Conservation (phyloP, 2,888 invertebrate species). For the Noctua janthe region DNA sequence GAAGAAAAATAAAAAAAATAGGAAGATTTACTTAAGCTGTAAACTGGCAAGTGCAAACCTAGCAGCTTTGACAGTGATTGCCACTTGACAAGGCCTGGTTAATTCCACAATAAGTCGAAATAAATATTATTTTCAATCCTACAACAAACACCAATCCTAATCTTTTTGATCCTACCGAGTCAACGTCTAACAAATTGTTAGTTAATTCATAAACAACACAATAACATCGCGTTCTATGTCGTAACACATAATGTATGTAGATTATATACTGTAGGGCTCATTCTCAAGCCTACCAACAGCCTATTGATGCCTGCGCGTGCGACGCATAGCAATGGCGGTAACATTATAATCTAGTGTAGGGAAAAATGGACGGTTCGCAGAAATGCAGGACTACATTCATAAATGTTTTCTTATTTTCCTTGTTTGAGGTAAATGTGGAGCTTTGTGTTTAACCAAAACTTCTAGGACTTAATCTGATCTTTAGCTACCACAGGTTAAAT, state of each 20-base stretch:
- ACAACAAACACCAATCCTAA: background rate
- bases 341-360: constrained; percentile 56
- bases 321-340: constrained; percentile 42
- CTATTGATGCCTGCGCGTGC: constrained; percentile 55
- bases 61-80: background rate
- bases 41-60: no score
- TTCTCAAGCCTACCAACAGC: constrained; percentile 50
- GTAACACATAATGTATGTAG: constrained; percentile 46
- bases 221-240: constrained; percentile 35
- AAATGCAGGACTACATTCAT: constrained; percentile 48
- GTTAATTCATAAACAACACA: constrained; percentile 38
- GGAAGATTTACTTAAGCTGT: no score
- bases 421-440: constrained; percentile 10
- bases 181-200: constrained; percentile 26
- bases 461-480: background rate
- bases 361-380: constrained; percentile 58
- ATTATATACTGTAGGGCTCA: constrained; percentile 32
- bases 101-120: background rate
- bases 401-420: constrained; percentile 62
- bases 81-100: background rate
- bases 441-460: background rate
- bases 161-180: background rate
- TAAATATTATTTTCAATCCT: background rate
- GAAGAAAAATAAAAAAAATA: no score
- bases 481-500: background rate